Evolutionary conservation across 1,140 invertebrate species (phyloP).

Genomic region (Amphibalanus amphitrite): DNA sequence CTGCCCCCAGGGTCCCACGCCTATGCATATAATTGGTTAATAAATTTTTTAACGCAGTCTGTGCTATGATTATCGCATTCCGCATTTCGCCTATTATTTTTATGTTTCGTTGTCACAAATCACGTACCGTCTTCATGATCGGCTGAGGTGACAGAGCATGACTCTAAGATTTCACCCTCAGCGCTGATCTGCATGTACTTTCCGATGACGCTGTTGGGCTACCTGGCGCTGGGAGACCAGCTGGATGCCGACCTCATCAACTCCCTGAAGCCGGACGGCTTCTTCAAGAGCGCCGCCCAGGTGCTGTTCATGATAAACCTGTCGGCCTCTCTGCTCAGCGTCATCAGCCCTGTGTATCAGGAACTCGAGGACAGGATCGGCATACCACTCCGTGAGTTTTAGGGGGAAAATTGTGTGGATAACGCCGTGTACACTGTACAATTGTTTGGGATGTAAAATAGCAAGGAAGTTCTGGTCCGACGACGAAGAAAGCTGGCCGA

Average conservation of each 20-base stretch:
- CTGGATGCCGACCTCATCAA: neutral
- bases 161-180: too few species aligned
- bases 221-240: neutral
- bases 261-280: neutral
- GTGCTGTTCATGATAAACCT: neutral
- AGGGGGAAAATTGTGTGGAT: too few species aligned
- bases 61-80: too few species aligned
- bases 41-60: too few species aligned
- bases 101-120: slow-evolving; percentile 40
- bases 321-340: neutral
- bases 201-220: neutral
- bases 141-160: too few species aligned
- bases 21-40: too few species aligned
- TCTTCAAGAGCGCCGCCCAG: neutral
- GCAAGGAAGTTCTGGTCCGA: too few species aligned
- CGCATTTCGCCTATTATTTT: slow-evolving; percentile 28
- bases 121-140: too few species aligned
- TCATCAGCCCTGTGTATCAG: neutral
- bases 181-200: neutral
- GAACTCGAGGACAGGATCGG: neutral
- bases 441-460: too few species aligned
- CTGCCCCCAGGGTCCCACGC: too few species aligned
- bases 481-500: too few species aligned
- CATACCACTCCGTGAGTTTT: neutral
- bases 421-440: too few species aligned